Evolutionary conservation across 2,113 vertebrate species (phyloP).

Genomic region (Empidonax alnorum): DNA sequence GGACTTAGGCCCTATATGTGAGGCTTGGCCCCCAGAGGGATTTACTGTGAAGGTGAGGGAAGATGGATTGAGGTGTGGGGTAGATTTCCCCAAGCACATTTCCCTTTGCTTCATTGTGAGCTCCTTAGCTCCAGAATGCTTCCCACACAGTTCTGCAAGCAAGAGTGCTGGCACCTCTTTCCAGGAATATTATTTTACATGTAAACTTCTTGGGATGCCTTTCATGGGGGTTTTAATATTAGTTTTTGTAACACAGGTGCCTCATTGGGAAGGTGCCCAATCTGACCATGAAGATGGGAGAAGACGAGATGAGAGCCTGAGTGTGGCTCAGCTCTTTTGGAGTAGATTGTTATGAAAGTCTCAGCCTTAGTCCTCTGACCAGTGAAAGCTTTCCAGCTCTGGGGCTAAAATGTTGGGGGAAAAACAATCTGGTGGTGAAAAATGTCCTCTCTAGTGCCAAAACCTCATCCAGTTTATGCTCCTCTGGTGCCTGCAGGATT

Average conservation of each 20-base stretch:
- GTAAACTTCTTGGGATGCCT: neutral
- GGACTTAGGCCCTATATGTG: neutral
- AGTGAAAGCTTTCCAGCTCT: neutral
- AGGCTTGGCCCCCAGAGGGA: neutral
- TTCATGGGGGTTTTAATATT: neutral
- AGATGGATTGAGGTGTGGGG: neutral
- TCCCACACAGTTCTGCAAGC: neutral
- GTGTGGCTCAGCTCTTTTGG: neutral
- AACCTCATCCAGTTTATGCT: neutral
- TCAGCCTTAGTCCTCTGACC: neutral
- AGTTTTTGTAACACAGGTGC: neutral
- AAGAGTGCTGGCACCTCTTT: neutral
- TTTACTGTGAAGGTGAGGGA: neutral
- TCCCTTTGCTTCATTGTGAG: fast-evolving
- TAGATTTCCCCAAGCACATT: neutral
- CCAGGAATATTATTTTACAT: neutral
- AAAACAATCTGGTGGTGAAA: neutral
- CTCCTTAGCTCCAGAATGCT: neutral
- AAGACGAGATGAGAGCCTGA: neutral
- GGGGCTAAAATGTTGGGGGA: neutral
- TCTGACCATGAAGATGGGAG: neutral
- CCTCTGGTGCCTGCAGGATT: neutral
- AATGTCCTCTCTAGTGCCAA: neutral
- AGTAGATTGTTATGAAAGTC: neutral
- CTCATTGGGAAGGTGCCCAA: neutral